A percentile compares a stretch with the other conserved stretches of the same genome.
phyloP scores from a whole-genome alignment of 92 coral and sea anemone genomes.

The Metridium senile region DNA sequence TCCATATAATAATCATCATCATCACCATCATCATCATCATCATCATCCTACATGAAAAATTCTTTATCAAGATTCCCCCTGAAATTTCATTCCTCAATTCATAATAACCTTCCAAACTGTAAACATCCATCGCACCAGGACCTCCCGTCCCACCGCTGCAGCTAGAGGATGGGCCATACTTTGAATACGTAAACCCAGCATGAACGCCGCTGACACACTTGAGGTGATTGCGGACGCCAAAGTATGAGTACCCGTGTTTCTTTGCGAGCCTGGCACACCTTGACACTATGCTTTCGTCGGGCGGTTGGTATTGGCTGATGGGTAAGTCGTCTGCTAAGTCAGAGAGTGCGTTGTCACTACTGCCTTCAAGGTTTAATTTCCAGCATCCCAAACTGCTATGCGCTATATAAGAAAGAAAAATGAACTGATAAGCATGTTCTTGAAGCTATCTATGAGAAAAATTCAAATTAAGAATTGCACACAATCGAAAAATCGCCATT shows the following conservation, averaged over 20 bases:
- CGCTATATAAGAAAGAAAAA: not conserved
- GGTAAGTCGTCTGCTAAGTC: not conserved
- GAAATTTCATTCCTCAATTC: not conserved
- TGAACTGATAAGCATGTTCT: too few species aligned
- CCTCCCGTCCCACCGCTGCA: slow-evolving; percentile 72
- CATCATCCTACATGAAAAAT: not conserved
- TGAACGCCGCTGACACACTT: slow-evolving; percentile 57
- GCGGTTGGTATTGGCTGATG: not conserved
- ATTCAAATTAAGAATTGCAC: too few species aligned
- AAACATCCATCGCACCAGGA: slow-evolving; percentile 47
- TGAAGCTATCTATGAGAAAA: too few species aligned
- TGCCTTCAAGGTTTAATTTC: slow-evolving; percentile 13
- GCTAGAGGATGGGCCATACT: slow-evolving; percentile 47
- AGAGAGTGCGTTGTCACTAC: slow-evolving; percentile 6
- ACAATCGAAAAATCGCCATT: too few species aligned
- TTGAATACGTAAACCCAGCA: slow-evolving; percentile 47
- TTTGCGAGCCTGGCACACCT: slow-evolving; percentile 44
- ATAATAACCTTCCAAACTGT: slow-evolving; percentile 56
- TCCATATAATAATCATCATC: too few species aligned
- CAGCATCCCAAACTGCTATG: slow-evolving; percentile 61
- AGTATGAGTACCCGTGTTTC: slow-evolving; percentile 40
- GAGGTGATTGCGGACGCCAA: slow-evolving; percentile 48
- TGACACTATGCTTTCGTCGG: not conserved
- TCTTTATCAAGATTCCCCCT: not conserved
- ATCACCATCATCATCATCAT: too few species aligned